Evolutionary conservation across 2,888 invertebrate species (phyloP).

Genomic region (Peribatodes rhomboidaria): DNA sequence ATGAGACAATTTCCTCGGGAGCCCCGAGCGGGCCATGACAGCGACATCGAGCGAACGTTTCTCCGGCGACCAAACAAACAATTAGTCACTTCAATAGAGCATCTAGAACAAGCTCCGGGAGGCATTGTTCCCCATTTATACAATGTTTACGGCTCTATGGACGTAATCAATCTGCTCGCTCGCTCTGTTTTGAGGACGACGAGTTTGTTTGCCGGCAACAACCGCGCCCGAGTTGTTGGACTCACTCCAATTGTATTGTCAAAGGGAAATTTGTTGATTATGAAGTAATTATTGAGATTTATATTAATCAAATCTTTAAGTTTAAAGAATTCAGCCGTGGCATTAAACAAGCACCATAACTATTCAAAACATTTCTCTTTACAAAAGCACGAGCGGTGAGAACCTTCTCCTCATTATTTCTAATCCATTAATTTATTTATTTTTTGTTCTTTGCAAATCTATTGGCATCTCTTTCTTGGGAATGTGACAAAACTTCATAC

Average conservation of each 20-base stretch:
- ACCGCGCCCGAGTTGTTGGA: neutral
- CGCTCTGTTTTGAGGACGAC: neutral
- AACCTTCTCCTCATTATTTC: too few relatives aligned
- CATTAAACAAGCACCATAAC: too few relatives aligned
- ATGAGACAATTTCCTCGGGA: too few relatives aligned
- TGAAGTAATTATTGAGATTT: too few relatives aligned
- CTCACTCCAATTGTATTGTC: too few relatives aligned
- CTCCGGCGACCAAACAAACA: constrained; percentile 3
- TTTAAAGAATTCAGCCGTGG: too few relatives aligned
- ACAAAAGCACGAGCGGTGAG: too few relatives aligned
- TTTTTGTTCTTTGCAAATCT: neutral
- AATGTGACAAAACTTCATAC: neutral
- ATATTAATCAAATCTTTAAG: too few relatives aligned
- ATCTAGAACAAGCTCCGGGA: neutral
- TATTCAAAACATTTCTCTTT: too few relatives aligned
- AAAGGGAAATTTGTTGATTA: too few relatives aligned
- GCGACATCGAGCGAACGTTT: neutral
- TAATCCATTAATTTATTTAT: too few relatives aligned
- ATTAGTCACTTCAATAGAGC: constrained; percentile 10
- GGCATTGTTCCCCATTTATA: constrained; percentile 4
- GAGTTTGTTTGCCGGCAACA: neutral
- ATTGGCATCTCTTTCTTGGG: neutral
- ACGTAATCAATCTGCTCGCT: constrained; percentile 8
- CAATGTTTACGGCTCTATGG: constrained; percentile 9
- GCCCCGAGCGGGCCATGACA: neutral